Percentiles rank a stretch among this genome's conserved stretches.
These are phyloP conservation scores for Peromyscus eremicus DNA, from an alignment of 2,797 vertebrate species.

Conservation along the genomic window DNA sequence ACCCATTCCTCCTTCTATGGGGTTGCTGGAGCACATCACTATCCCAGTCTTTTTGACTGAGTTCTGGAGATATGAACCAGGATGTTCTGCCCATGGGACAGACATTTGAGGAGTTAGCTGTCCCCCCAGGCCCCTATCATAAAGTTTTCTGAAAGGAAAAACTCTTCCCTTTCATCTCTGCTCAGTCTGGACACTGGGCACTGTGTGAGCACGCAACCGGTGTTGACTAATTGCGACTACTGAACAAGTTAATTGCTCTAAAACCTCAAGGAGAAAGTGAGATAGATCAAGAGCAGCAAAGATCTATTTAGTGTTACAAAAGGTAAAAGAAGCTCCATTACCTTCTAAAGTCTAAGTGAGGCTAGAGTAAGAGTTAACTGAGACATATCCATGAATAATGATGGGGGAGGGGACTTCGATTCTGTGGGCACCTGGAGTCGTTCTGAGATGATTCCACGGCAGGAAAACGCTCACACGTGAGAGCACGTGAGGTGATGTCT, in stretches of 20 bases:
- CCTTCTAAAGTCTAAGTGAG: not conserved
- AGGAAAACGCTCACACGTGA: not conserved
- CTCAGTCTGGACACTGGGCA: not conserved
- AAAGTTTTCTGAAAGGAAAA: not conserved
- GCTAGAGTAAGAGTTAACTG: not conserved
- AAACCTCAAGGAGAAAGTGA: conserved; percentile 18
- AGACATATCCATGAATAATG: not conserved
- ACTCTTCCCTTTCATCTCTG: not conserved
- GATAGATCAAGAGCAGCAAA: not conserved
- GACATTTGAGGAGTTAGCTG: not conserved
- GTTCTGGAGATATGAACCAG: not conserved
- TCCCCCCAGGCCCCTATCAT: not conserved
- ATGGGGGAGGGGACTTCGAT: not conserved
- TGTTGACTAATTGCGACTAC: not conserved
- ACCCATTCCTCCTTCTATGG: not conserved
- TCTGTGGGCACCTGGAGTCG: not conserved
- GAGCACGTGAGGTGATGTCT: not conserved
- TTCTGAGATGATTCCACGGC: not conserved
- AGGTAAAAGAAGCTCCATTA: not conserved
- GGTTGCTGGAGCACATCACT: not conserved
- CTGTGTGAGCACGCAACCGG: not conserved
- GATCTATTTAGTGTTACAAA: not conserved
- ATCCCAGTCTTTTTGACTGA: not conserved
- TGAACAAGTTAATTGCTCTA: not conserved
- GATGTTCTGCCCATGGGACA: not conserved